A percentile compares a stretch with the other conserved stretches of the same genome.
These are phyloP conservation scores for Scomberomorus guttatus DNA, from an alignment of 2,797 vertebrate species.

Conservation along the genomic window DNA sequence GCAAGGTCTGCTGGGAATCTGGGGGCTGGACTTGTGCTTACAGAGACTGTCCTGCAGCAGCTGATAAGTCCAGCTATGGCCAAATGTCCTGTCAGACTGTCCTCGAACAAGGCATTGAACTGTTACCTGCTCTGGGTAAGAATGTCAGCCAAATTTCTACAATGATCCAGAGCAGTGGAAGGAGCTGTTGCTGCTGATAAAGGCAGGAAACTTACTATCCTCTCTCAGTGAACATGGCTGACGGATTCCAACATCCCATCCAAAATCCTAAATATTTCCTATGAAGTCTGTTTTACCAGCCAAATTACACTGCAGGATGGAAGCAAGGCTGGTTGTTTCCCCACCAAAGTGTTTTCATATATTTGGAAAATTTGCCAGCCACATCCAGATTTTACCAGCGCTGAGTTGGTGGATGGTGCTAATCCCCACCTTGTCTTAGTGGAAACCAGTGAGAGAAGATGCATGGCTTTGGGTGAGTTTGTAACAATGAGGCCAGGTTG, in stretches of 20 bases:
- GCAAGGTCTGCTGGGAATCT: neutral
- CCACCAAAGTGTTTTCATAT: slow-evolving; percentile 1
- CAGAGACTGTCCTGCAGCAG: slow-evolving; percentile 28
- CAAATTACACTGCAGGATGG: neutral
- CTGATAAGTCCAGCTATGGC: slow-evolving; percentile 29
- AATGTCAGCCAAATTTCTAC: slow-evolving; percentile 23
- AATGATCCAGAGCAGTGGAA: slow-evolving; percentile 8
- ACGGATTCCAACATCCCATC: neutral
- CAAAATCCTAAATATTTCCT: slow-evolving; percentile 9
- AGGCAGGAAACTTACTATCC: slow-evolving; percentile 12
- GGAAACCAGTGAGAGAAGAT: neutral
- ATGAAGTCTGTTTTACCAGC: slow-evolving; percentile 37
- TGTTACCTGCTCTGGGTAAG: slow-evolving; percentile 19
- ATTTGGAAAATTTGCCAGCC: slow-evolving; percentile 14
- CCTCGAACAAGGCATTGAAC: slow-evolving; percentile 17
- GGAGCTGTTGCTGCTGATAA: slow-evolving; percentile 26
- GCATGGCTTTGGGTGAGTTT: neutral
- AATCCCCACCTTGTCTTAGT: neutral
- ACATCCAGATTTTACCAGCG: slow-evolving; percentile 36
- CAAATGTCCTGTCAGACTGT: slow-evolving; percentile 33
- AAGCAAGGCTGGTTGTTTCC: neutral
- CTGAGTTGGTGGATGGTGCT: slow-evolving; percentile 35
- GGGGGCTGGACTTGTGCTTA: neutral
- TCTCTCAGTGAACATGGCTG: neutral
- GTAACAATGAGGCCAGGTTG: neutral